Percentiles rank a stretch among this genome's conserved stretches.
These are phyloP conservation scores for Hystrix cristata DNA, from an alignment of 2,113 vertebrate species.

Conservation along the genomic window DNA sequence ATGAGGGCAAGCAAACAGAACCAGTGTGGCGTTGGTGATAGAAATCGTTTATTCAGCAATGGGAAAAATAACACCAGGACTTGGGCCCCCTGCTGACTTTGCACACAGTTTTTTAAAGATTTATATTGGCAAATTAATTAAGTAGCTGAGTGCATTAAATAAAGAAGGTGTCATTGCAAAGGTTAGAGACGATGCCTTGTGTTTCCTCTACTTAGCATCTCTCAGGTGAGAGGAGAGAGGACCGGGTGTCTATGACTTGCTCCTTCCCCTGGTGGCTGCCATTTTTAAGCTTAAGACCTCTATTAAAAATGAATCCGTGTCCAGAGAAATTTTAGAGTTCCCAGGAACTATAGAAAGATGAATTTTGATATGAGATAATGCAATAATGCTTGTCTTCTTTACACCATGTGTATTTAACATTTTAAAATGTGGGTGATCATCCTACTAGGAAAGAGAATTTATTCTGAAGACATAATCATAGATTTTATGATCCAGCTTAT, in stretches of 20 bases:
- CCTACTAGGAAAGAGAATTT: conserved; percentile 74
- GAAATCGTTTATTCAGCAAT: conserved; percentile 85
- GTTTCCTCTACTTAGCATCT: conserved; percentile 80
- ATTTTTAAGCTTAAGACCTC: conserved; percentile 77
- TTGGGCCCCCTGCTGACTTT: conserved; percentile 85
- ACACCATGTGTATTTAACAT: conserved; percentile 52
- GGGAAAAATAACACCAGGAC: conserved; percentile 84
- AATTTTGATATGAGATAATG: conserved; percentile 77
- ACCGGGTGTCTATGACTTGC: conserved; percentile 70
- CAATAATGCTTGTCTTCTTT: conserved; percentile 54
- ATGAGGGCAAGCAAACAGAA: conserved; percentile 80
- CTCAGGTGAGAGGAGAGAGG: conserved; percentile 72
- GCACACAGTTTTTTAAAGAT: conserved; percentile 86
- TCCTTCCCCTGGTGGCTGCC: conserved; percentile 70
- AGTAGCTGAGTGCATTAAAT: conserved; percentile 87
- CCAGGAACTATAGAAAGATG: conserved; percentile 75
- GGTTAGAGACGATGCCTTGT: conserved; percentile 82
- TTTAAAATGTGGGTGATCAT: conserved; percentile 67
- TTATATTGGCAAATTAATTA: conserved; percentile 87
- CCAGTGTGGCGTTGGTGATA: conserved; percentile 73
- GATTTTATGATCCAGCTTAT: neutral
- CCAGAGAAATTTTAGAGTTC: conserved; percentile 81
- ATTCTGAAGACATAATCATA: neutral
- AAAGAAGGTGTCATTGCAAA: conserved; percentile 73
- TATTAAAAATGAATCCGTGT: conserved; percentile 23